These are phyloP conservation scores for Drosophila subpulchrella DNA, from an alignment of 1,140 invertebrate genomes.

Conservation along the genomic window DNA sequence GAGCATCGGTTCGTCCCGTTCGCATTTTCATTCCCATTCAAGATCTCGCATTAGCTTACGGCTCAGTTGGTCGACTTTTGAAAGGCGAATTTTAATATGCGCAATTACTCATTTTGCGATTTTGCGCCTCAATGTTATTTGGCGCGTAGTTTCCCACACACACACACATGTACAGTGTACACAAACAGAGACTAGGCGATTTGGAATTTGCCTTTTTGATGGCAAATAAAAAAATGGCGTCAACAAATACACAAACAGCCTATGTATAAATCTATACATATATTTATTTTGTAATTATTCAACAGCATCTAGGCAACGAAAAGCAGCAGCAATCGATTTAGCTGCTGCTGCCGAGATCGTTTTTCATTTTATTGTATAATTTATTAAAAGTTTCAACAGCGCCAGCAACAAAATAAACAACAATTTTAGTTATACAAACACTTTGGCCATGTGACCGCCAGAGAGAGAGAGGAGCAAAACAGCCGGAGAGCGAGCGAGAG, in stretches of 20 bases:
- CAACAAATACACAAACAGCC: conserved; percentile 47
- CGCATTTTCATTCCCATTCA: conserved; percentile 16
- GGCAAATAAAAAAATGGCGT: conserved; percentile 63
- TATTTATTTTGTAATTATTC: conserved; percentile 77
- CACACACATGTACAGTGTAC: conserved; percentile 19
- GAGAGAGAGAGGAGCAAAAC: conserved; percentile 1
- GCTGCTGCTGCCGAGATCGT: conserved; percentile 49
- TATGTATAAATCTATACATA: conserved; percentile 49
- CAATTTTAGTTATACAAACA: conserved; percentile 75
- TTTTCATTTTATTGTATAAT: conserved; percentile 79
- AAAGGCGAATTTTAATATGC: conserved; percentile 67
- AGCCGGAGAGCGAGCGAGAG: conserved; percentile 12
- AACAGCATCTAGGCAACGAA: conserved; percentile 46
- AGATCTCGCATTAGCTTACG: conserved; percentile 49
- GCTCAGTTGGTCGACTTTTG: conserved; percentile 44
- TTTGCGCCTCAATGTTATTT: conserved; percentile 68
- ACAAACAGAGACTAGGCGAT: conserved; percentile 32
- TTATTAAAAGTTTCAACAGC: conserved; percentile 73
- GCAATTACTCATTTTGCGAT: conserved; percentile 75
- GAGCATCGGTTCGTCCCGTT: neutral
- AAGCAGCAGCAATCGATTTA: conserved; percentile 57
- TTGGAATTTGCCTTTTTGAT: conserved; percentile 68
- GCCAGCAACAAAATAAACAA: conserved; percentile 39
- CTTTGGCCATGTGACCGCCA: conserved; percentile 52
- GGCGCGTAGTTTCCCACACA: conserved; percentile 68